phyloP scores from a whole-genome alignment of 1,140 invertebrate genomes.

The Anoplophora glabripennis region DNA sequence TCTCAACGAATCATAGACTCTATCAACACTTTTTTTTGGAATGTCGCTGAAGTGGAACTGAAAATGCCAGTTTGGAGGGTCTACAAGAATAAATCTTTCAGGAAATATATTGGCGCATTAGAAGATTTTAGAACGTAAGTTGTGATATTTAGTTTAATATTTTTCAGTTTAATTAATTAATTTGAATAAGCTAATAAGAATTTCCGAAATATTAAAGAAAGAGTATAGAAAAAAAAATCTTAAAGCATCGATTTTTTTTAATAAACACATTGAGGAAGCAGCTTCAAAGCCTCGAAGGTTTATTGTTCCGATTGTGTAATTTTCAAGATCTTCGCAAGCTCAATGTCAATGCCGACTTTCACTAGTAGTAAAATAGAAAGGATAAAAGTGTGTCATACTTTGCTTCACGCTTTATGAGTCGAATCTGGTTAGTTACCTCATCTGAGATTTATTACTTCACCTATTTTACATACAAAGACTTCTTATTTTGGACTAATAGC shows the following conservation, averaged over 20 bases:
- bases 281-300: background rate
- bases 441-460: no score
- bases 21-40: conserved; percentile 77
- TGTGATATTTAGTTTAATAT: no score
- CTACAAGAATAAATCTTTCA: conserved; percentile 72
- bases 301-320: no score
- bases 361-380: conserved; percentile 21
- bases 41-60: conserved; percentile 73
- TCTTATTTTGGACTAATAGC: no score
- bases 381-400: conserved; percentile 9
- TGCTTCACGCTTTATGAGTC: no score
- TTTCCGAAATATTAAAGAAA: no score
- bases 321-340: conserved; percentile 3
- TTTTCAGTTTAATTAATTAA: no score
- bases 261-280: background rate
- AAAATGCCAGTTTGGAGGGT: conserved; percentile 78
- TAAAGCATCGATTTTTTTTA: no score
- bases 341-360: conserved; percentile 30
- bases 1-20: conserved; percentile 73
- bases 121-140: conserved; percentile 68
- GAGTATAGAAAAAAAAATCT: no score
- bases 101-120: conserved; percentile 69
- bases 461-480: no score
- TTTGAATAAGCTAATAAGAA: no score
- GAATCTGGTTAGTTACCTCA: no score